Evolutionary conservation across 92 coral and sea anemone species (phyloP), one percentile per base, ranked within the genome.

Genomic region (Porites cylindrica): DNA sequence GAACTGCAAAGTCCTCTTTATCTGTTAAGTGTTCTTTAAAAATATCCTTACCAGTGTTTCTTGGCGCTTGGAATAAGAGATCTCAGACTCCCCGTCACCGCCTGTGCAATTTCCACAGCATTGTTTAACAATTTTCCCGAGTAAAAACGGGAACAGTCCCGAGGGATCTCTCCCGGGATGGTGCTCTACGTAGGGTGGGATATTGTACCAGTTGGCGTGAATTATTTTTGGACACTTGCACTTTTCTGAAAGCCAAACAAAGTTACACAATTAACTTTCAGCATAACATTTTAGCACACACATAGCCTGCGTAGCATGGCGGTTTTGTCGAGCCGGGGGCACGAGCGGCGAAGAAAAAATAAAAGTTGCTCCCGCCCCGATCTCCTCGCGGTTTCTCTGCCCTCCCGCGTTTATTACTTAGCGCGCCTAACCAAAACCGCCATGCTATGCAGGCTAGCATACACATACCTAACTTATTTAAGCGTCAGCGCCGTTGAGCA

Each of bases 21-120:
- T 56, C 61, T 56, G 61, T 56, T 56, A 56, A 56, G 61, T 56
- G 16, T 14, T 56, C 11, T 38, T 38, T 38, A 38, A 56, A 56
- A 10, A 14, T 62, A 2, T 62, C n/a, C 18, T 75, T 53, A 75
- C 95, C 19, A 93, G 68, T 7, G 93, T 80, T 0, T 74, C 74
- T 68, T 92, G 70, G 7, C 82, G 84, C 5, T 29, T 52, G 10
- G 6, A 87, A 77, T 95, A 95, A 11, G 65, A 51, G 14, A 96
- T 75, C 47, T 29, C 66, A 24, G 96, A 89, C 11, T 94, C 91
- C 2, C 99, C 99, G 68, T 93, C 96, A 1, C 99, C 99, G 12
- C 82, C 88, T 66, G 93, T 86, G 79, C 99, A 96, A 87, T 96
- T 96, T 16, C 99, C 96, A 73, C 99, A 96, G 76, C 99, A 96